These are phyloP conservation scores for Onychomys leucogaster DNA, from an alignment of 2,797 vertebrate species.

Conservation along the genomic window DNA sequence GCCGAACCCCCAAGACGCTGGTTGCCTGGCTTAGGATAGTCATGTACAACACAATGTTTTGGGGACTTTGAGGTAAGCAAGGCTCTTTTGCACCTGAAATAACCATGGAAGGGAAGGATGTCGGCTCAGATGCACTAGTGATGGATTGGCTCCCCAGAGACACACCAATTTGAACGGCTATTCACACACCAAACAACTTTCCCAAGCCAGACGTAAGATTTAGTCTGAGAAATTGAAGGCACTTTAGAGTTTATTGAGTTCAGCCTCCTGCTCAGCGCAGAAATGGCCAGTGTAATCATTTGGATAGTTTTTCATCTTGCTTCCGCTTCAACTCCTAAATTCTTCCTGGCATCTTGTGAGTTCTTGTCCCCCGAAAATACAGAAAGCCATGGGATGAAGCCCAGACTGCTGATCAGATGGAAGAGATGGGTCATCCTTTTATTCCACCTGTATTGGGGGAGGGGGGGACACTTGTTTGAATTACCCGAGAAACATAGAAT, in stretches of 20 bases:
- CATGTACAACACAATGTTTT: not conserved
- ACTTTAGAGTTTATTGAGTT: conserved; percentile 14
- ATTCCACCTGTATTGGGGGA: not conserved
- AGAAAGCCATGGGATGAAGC: not conserved
- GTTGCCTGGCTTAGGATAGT: not conserved
- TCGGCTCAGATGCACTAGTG: not conserved
- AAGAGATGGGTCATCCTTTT: not conserved
- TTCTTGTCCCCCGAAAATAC: not conserved
- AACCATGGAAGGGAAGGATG: not conserved
- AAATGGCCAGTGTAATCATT: conserved; percentile 27
- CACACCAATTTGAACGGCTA: not conserved
- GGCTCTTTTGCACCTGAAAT: not conserved
- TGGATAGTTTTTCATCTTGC: not conserved
- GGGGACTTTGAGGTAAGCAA: not conserved
- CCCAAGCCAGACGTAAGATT: not conserved
- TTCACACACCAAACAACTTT: not conserved
- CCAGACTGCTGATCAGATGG: not conserved
- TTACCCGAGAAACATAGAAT: not conserved
- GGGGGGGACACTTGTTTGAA: not conserved
- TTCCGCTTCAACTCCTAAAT: not conserved
- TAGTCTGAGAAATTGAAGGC: conserved; percentile 27
- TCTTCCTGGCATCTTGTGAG: not conserved
- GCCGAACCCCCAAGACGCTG: not conserved
- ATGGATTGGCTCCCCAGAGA: not conserved
- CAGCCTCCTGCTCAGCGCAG: not conserved